phyloP scores from a whole-genome alignment of 2,113 vertebrate genomes.

The Anarrhichthys ocellatus region DNA sequence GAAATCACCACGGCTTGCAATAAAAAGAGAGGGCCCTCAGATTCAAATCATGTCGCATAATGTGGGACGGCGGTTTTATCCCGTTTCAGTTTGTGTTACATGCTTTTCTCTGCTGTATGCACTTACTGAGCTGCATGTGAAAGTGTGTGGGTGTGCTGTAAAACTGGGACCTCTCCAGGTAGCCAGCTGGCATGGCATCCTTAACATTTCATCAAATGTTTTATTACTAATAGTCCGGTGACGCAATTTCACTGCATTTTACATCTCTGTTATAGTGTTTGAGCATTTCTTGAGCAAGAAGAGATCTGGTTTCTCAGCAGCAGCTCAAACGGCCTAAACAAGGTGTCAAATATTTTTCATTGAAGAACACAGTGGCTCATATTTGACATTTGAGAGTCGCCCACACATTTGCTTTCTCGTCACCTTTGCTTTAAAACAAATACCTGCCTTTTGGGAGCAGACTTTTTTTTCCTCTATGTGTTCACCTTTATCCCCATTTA shows the following conservation, averaged over 20 bases:
- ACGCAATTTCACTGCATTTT: background rate
- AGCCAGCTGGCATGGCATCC: slow-evolving; percentile 21
- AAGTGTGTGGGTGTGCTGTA: slow-evolving; percentile 6
- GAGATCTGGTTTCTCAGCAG: background rate
- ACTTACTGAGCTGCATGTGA: slow-evolving; percentile 46
- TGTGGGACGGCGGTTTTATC: slow-evolving; percentile 30
- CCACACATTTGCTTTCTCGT: slow-evolving; percentile 3
- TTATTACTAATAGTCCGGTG: background rate
- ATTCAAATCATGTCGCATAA: slow-evolving; percentile 63
- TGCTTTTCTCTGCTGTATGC: slow-evolving; percentile 12
- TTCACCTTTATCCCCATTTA: background rate
- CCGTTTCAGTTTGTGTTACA: slow-evolving; percentile 15
- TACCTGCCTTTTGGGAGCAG: background rate
- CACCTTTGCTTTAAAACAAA: slow-evolving; percentile 22
- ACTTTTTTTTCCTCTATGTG: background rate
- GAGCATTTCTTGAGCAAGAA: background rate
- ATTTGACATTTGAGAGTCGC: background rate
- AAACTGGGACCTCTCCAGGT: slow-evolving; percentile 53
- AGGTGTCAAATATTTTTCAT: background rate
- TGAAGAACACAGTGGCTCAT: background rate
- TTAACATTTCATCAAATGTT: background rate
- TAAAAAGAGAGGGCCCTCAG: slow-evolving; percentile 47
- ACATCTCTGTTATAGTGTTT: background rate
- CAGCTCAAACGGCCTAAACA: background rate
- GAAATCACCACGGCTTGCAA: slow-evolving; percentile 63